Evolutionary conservation across 2,113 vertebrate genomes (phyloP).

Genomic region (Colius striatus): DNA sequence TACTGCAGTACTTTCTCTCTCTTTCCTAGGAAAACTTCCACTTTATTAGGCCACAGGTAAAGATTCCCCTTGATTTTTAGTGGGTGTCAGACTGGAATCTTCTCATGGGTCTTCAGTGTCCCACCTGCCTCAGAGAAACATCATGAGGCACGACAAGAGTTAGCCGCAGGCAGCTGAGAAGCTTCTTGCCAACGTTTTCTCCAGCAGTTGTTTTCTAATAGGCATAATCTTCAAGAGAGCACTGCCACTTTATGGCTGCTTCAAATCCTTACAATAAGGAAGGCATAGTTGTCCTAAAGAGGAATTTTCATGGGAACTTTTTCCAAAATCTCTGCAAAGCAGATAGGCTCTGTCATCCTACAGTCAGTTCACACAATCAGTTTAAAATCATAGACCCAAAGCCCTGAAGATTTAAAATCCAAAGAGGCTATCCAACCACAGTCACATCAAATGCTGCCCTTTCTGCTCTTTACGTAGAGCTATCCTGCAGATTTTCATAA

Average conservation of each 20-base stretch:
- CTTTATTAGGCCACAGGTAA: background rate
- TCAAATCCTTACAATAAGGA: background rate
- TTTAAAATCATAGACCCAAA: background rate
- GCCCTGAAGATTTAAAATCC: background rate
- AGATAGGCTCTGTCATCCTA: background rate
- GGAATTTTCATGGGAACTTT: background rate
- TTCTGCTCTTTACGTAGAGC: background rate
- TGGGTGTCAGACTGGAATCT: background rate
- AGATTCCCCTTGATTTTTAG: background rate
- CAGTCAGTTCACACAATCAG: background rate
- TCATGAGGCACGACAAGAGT: background rate
- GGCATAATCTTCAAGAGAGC: background rate
- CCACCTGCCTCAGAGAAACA: background rate
- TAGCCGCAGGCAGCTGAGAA: background rate
- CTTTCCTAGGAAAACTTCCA: background rate
- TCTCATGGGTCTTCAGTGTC: background rate
- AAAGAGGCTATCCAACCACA: background rate
- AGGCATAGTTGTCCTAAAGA: background rate
- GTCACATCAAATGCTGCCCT: background rate
- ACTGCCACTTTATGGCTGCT: background rate
- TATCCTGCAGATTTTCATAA: background rate
- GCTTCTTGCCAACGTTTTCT: background rate
- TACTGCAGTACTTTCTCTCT: background rate
- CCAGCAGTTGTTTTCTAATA: rapidly evolving
- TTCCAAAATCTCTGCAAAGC: background rate